Percentiles rank a stretch among this genome's conserved stretches.
Conservation (phyloP, 2,113 vertebrate genomes). For the Mixornis gularis region DNA sequence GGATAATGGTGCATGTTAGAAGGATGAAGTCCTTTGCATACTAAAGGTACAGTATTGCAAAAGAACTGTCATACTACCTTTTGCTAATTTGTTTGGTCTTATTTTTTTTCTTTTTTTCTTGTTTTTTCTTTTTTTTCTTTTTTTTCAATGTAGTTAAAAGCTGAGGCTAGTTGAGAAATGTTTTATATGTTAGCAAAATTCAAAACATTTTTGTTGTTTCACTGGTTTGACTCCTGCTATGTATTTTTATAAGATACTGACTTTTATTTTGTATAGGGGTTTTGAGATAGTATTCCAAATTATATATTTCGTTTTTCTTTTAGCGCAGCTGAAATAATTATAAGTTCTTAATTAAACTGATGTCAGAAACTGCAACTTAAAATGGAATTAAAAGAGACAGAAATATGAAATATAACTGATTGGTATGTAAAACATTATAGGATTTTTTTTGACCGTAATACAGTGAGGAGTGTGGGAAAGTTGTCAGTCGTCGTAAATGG, state of each 20-base stretch:
- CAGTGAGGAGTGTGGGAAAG: slow-evolving; percentile 3
- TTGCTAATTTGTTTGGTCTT: neutral
- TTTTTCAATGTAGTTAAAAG: neutral
- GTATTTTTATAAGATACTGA: slow-evolving; percentile 44
- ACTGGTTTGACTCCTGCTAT: slow-evolving; percentile 14
- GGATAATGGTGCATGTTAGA: neutral
- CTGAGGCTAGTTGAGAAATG: slow-evolving; percentile 17
- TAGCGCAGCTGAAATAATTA: slow-evolving; percentile 42
- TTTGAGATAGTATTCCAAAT: slow-evolving; percentile 46
- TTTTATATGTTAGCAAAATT: slow-evolving; percentile 36
- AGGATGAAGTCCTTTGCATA: slow-evolving; percentile 60
- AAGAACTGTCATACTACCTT: neutral
- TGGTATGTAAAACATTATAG: neutral
- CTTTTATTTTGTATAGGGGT: slow-evolving; percentile 25
- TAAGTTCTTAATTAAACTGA: slow-evolving; percentile 47
- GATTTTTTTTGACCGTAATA: slow-evolving; percentile 33
- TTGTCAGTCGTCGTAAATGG: slow-evolving; percentile 40
- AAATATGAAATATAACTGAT: neutral
- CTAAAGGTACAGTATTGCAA: slow-evolving; percentile 34
- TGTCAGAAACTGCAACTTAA: slow-evolving; percentile 39
- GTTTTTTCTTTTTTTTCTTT: neutral
- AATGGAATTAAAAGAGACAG: neutral
- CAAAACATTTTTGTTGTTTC: slow-evolving; percentile 26
- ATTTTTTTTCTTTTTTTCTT: neutral
- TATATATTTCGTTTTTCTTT: slow-evolving; percentile 47